Base-by-base conservation (phyloP, 2,888 invertebrate genomes). In the Microlaimidae sp. region DNA sequence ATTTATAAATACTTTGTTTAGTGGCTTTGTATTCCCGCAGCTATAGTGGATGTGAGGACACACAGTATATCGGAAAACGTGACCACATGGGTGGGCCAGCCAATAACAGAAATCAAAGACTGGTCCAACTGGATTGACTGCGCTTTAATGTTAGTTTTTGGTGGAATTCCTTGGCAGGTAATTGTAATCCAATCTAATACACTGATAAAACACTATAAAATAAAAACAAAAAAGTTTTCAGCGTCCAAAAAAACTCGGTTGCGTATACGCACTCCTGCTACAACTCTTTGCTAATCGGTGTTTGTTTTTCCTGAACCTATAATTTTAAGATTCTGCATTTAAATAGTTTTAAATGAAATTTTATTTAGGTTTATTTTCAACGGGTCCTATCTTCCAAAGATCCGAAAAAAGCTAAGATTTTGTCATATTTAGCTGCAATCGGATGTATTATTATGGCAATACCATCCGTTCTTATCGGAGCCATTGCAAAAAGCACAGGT, bases 381-480 rank as follows among this genome's bases (percentile, higher is more conserved):
- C 79, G 95, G 42, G 95, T 97, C 51, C 76, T 97, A 64, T 93
- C 93, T 57, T 88, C 92, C 67, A 90, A 88, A 77, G 85, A 89
- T 1, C 92, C 93, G 1, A 81, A 81, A 5, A 80, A 89, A 52
- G 95, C 95, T 42, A 90, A 93, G 75, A 72, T 89, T 52, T 76
- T 97, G 62, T 93, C 92, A 26, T 97, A 87, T 74, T 87, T 93
- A 50, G 95, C 95, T 1, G 93, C 93, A 5, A 75, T 84, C 58
- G 95, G 93, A 23, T 95, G 93, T 74, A 81, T 93, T 65, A 75
- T 93, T 66, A 92, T 95, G 90, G 92, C 93, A 48, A 82, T 93
- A 63, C 95, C 95, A 32, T 88, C 93, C 2, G 86, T 93, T 54
- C 78, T 95, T 56, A 92, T 97, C 65, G 95, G 95, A 59, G 92